Conservation (phyloP, 2,888 invertebrate species). For the Tricholauxania praeusta region DNA sequence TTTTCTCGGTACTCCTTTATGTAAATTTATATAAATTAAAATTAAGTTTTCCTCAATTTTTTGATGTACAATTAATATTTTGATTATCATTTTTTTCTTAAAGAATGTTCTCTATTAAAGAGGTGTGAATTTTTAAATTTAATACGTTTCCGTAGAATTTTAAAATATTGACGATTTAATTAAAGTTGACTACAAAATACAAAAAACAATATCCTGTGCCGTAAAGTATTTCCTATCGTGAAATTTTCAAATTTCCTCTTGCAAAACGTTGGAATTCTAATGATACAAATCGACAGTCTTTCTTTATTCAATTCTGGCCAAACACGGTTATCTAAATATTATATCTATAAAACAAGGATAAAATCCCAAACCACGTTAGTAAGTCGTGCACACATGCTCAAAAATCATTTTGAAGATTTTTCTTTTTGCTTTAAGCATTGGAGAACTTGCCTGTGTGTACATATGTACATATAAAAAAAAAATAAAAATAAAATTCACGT, state of each 20-base stretch:
- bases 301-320: neutral
- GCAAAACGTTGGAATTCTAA: slow-evolving; percentile 35
- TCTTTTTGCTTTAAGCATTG: neutral
- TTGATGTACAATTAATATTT: too few species aligned
- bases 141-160: too few species aligned
- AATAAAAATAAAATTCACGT: slow-evolving; percentile 6
- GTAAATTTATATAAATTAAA: too few species aligned
- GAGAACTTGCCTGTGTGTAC: too few species aligned
- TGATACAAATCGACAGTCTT: slow-evolving; percentile 26
- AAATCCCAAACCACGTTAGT: slow-evolving; percentile 17
- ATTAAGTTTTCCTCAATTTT: too few species aligned
- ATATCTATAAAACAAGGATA: neutral
- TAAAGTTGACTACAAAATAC: neutral
- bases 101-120: too few species aligned
- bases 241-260: slow-evolving; percentile 20
- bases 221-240: slow-evolving; percentile 10
- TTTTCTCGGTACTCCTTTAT: too few species aligned
- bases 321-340: slow-evolving; percentile 26
- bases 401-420: neutral
- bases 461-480: too few species aligned
- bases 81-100: too few species aligned
- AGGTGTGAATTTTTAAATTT: too few species aligned
- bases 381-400: slow-evolving; percentile 30
- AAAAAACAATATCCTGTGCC: slow-evolving; percentile 25
- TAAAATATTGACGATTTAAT: neutral